Evolutionary conservation across 2,888 invertebrate species (phyloP).

Genomic region (Bruchidius siliquastri): DNA sequence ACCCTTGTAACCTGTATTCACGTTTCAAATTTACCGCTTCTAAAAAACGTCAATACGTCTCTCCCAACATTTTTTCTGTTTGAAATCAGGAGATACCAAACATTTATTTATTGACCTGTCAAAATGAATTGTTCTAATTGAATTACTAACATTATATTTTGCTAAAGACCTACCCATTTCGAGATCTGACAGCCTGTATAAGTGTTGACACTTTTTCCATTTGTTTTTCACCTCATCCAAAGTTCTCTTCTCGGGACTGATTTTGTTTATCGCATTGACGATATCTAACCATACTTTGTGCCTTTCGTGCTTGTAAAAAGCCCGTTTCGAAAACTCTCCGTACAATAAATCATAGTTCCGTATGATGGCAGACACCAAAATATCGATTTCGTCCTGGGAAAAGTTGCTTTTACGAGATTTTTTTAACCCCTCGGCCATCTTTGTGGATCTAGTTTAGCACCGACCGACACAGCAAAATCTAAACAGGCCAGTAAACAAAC

Average conservation of each 20-base stretch:
- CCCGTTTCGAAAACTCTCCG: slow-evolving; percentile 30
- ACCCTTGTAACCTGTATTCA: no score
- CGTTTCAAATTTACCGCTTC: slow-evolving; percentile 6
- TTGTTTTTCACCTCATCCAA: slow-evolving; percentile 38
- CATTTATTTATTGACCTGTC: background rate
- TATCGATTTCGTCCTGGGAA: slow-evolving; percentile 33
- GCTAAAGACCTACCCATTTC: background rate
- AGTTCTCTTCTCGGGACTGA: slow-evolving; percentile 34
- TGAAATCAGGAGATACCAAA: background rate
- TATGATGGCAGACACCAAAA: slow-evolving; percentile 28
- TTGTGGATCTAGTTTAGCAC: slow-evolving; percentile 9
- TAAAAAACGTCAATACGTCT: slow-evolving; percentile 2
- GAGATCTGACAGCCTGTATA: slow-evolving; percentile 16
- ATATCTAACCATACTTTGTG: slow-evolving; percentile 35
- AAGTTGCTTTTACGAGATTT: slow-evolving; percentile 37
- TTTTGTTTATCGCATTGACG: slow-evolving; percentile 33
- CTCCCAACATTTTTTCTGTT: background rate
- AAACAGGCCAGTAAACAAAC: background rate
- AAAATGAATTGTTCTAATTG: background rate
- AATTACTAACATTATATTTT: background rate
- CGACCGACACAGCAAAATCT: background rate
- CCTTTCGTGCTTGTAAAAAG: slow-evolving; percentile 27
- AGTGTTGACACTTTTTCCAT: slow-evolving; percentile 37
- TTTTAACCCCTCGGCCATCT: slow-evolving; percentile 28
- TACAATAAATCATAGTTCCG: slow-evolving; percentile 32